Conservation (phyloP, 2,113 vertebrate genomes). For the Macquaria australasica region DNA sequence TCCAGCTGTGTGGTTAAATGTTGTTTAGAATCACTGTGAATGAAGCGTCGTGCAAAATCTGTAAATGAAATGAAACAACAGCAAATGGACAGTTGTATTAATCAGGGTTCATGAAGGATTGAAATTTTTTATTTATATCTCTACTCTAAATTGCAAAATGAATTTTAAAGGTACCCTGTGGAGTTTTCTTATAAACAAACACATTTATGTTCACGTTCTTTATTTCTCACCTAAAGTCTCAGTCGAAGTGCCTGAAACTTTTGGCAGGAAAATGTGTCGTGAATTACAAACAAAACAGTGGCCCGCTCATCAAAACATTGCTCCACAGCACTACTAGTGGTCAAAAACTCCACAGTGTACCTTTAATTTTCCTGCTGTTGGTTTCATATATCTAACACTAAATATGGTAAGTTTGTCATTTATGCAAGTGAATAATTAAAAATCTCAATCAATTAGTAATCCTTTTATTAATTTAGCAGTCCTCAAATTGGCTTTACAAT, state of each 20-base stretch:
- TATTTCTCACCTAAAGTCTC: neutral
- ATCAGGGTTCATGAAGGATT: too few relatives aligned
- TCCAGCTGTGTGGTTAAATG: neutral
- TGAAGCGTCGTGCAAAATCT: neutral
- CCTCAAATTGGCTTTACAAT: neutral
- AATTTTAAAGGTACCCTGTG: neutral
- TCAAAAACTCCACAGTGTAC: neutral
- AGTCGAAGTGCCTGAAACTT: neutral
- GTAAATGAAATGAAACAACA: neutral
- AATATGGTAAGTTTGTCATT: conserved; percentile 6
- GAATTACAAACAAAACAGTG: neutral
- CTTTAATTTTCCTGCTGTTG: neutral
- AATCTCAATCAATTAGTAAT: conserved; percentile 1
- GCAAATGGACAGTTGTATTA: too few relatives aligned
- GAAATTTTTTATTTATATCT: neutral
- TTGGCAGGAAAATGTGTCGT: neutral
- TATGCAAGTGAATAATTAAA: conserved; percentile 34
- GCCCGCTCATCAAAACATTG: neutral
- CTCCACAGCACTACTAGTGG: neutral
- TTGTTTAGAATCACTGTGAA: neutral
- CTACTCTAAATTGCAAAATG: neutral
- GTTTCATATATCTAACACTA: neutral
- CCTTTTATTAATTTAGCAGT: conserved; percentile 9
- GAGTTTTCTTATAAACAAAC: neutral
- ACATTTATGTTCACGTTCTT: too few relatives aligned